phyloP scores from a whole-genome alignment of 2,888 invertebrate species.

The Protonemura montana region DNA sequence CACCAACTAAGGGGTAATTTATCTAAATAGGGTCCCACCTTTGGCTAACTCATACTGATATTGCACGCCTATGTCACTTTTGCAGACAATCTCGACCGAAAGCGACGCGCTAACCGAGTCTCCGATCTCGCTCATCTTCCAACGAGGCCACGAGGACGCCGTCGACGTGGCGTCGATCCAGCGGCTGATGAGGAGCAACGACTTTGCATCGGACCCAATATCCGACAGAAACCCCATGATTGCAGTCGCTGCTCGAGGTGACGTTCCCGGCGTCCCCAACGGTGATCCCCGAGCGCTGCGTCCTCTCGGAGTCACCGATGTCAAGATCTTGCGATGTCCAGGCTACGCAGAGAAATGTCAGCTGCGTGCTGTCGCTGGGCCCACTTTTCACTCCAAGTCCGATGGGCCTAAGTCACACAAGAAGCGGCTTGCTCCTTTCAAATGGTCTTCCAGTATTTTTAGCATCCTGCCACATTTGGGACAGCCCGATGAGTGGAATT shows the following conservation, averaged over 20 bases:
- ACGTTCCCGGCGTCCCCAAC: slow-evolving; percentile 62
- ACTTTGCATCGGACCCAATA: slow-evolving; percentile 65
- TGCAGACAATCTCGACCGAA: slow-evolving; percentile 59
- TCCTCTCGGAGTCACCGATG: slow-evolving; percentile 66
- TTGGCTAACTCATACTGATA: too few species aligned
- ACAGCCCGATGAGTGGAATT: slow-evolving; percentile 78
- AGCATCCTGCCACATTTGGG: slow-evolving; percentile 70
- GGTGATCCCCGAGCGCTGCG: slow-evolving; percentile 56
- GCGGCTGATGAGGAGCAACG: slow-evolving; percentile 65
- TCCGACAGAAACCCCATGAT: slow-evolving; percentile 67
- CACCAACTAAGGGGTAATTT: too few species aligned
- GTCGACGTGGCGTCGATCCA: slow-evolving; percentile 65
- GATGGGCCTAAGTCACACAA: background rate
- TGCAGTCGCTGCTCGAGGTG: slow-evolving; percentile 67
- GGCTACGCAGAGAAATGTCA: background rate
- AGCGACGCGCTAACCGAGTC: slow-evolving; percentile 61
- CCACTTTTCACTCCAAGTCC: slow-evolving; percentile 38
- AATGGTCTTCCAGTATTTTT: slow-evolving; percentile 77
- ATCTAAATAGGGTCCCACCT: too few species aligned
- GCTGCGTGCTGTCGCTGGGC: slow-evolving; percentile 49
- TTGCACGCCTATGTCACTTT: background rate
- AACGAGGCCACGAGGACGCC: slow-evolving; percentile 64
- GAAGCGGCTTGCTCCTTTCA: slow-evolving; percentile 68
- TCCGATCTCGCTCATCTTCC: slow-evolving; percentile 63
- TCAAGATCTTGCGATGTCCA: slow-evolving; percentile 61